Evolutionary conservation across 2,888 invertebrate genomes (phyloP).

Genomic region (Oscheius sp.): DNA sequence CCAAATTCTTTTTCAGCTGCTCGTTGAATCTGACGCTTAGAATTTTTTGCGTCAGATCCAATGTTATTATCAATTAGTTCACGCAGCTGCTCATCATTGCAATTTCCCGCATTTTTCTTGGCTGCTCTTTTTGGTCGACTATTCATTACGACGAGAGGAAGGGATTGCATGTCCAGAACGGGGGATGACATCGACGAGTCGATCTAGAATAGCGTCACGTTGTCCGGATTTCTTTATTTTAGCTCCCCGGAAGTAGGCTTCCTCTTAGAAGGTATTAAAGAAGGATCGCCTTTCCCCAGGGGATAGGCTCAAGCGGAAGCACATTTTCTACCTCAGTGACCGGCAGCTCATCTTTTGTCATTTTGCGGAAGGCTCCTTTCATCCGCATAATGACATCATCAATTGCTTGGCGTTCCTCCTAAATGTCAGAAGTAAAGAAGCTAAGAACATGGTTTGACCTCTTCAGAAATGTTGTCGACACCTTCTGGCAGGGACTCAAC

Average conservation of each 20-base stretch:
- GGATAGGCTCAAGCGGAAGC: neutral
- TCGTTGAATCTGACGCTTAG: conserved; percentile 67
- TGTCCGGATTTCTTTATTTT: neutral
- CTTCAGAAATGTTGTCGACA: conserved; percentile 14
- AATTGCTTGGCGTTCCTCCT: conserved; percentile 20
- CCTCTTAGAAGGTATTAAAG: neutral
- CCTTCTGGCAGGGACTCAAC: conserved; percentile 13
- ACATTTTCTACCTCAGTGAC: conserved; percentile 8
- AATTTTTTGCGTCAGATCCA: conserved; percentile 60
- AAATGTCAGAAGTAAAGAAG: neutral
- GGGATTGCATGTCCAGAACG: conserved; percentile 17
- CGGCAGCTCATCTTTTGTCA: conserved; percentile 25
- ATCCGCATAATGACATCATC: conserved; percentile 32
- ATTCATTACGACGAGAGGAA: conserved; percentile 5
- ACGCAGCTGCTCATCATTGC: conserved; percentile 26
- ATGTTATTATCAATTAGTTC: conserved; percentile 57
- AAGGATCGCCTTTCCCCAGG: neutral
- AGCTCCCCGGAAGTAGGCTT: neutral
- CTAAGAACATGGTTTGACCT: neutral
- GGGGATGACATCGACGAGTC: conserved; percentile 17
- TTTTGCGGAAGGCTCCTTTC: conserved; percentile 32
- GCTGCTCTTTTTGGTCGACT: conserved; percentile 9
- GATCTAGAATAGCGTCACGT: conserved; percentile 5
- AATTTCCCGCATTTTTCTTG: conserved; percentile 20
- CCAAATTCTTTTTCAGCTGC: conserved; percentile 66